A percentile compares a stretch with the other conserved stretches of the same genome.
phyloP scores from a whole-genome alignment of 2,888 invertebrate species.

The Philhelius pedissequus region DNA sequence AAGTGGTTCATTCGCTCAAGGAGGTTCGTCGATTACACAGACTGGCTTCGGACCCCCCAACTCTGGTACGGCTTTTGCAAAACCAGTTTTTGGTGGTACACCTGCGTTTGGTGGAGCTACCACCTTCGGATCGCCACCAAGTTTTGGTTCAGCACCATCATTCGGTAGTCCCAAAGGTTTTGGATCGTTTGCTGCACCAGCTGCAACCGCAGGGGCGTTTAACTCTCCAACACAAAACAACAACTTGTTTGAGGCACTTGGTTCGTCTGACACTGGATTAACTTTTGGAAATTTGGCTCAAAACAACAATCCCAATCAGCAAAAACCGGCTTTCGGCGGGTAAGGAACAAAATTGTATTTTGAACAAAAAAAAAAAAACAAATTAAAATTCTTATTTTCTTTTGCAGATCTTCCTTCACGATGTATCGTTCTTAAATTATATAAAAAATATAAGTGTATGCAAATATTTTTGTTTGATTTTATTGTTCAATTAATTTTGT shows the following conservation, averaged over 20 bases:
- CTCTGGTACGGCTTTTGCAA: conserved; percentile 70
- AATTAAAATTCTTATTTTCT: background rate
- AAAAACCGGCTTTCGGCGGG: conserved; percentile 78
- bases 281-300: conserved; percentile 78
- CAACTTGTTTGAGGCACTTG: conserved; percentile 77
- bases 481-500: conserved; percentile 18
- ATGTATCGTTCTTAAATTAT: conserved; percentile 52
- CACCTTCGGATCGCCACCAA: conserved; percentile 76
- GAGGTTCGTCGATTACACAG: conserved; percentile 73
- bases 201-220: conserved; percentile 69
- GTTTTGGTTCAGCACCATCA: conserved; percentile 76
- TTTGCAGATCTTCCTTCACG: conserved; percentile 54
- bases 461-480: conserved; percentile 31
- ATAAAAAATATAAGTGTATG: background rate
- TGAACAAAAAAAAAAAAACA: background rate
- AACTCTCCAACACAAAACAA: conserved; percentile 72
- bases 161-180: conserved; percentile 77
- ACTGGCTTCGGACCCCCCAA: conserved; percentile 75
- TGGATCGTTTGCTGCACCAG: conserved; percentile 72
- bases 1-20: conserved; percentile 72
- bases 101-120: conserved; percentile 73
- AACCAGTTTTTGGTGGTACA: conserved; percentile 70
- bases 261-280: conserved; percentile 75
- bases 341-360: conserved; percentile 63
- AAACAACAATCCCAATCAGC: conserved; percentile 73